Percentiles rank a stretch among this genome's conserved stretches.
Conservation (phyloP, 2,797 vertebrate genomes). For the Pteronotus mesoamericanus region DNA sequence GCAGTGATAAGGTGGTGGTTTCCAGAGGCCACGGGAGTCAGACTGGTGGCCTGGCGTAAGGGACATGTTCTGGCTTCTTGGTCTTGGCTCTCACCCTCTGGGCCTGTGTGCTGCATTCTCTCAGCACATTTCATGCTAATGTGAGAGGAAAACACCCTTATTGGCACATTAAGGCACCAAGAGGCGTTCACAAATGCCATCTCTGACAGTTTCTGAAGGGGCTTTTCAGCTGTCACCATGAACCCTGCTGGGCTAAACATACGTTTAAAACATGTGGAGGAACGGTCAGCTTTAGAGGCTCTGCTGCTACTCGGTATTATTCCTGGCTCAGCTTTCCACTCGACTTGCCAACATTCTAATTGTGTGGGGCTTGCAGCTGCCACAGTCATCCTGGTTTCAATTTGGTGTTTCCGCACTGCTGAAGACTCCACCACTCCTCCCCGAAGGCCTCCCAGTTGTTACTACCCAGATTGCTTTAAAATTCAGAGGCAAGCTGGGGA, state of each 20-base stretch:
- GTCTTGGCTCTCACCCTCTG: not conserved
- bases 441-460: conserved; percentile 27
- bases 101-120: not conserved
- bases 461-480: not conserved
- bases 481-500: not conserved
- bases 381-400: not conserved
- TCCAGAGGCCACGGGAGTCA: rapidly evolving
- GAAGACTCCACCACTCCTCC: conserved; percentile 24
- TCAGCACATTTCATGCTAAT: not conserved
- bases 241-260: conserved; percentile 53
- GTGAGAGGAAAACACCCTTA: not conserved
- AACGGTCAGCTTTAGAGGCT: conserved; percentile 32
- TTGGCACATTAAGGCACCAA: not conserved
- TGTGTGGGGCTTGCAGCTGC: conserved; percentile 55
- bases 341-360: conserved; percentile 54
- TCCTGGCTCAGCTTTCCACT: conserved; percentile 51
- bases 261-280: conserved; percentile 59
- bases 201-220: conserved; percentile 49
- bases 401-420: conserved; percentile 32
- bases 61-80: not conserved
- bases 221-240: conserved; percentile 59
- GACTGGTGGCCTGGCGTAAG: not conserved
- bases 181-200: conserved; percentile 32
- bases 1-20: not conserved
- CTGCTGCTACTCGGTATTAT: not conserved